These are phyloP conservation scores for Parnassius apollo DNA, from an alignment of 2,888 invertebrate genomes.

Conservation along the genomic window DNA sequence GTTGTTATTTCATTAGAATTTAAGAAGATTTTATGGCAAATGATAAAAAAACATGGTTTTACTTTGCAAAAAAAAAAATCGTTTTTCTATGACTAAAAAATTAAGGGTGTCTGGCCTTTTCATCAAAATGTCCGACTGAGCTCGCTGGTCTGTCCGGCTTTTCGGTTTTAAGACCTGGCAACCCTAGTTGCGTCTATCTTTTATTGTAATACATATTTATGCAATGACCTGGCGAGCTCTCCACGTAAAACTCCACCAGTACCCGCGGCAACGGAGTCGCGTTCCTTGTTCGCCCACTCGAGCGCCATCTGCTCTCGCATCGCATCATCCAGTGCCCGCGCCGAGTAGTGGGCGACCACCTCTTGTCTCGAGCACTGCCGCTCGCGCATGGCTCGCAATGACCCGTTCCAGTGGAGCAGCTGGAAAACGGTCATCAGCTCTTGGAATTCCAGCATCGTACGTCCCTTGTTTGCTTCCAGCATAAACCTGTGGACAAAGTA, in stretches of 20 bases:
- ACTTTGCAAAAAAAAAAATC: too few relatives aligned
- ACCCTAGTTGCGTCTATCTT: not conserved
- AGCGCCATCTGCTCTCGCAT: slow-evolving; percentile 98
- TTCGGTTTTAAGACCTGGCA: too few relatives aligned
- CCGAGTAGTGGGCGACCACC: slow-evolving; percentile 95
- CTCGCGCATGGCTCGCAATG: slow-evolving; percentile 96
- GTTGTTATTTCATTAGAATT: too few relatives aligned
- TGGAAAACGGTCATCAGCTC: slow-evolving; percentile 99
- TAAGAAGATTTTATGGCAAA: too few relatives aligned
- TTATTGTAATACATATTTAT: not conserved
- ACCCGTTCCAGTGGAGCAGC: slow-evolving; percentile 98
- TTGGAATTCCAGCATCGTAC: slow-evolving; percentile 97
- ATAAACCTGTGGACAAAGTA: slow-evolving; percentile 80
- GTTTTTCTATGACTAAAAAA: too few relatives aligned
- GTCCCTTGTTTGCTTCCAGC: slow-evolving; percentile 91
- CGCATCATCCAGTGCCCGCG: slow-evolving; percentile 94
- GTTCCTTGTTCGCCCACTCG: slow-evolving; percentile 92
- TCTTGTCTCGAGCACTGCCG: slow-evolving; percentile 96
- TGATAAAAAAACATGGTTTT: too few relatives aligned
- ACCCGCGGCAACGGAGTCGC: slow-evolving; percentile 55
- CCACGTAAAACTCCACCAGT: slow-evolving; percentile 85
- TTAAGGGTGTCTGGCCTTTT: too few relatives aligned
- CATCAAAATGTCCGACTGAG: too few relatives aligned
- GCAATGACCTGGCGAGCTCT: slow-evolving; percentile 83
- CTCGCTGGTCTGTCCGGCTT: too few relatives aligned